Evolutionary conservation across 2,888 invertebrate species (phyloP), one percentile per base, ranked within the genome.

Genomic region (Odontocolon sp.): DNA sequence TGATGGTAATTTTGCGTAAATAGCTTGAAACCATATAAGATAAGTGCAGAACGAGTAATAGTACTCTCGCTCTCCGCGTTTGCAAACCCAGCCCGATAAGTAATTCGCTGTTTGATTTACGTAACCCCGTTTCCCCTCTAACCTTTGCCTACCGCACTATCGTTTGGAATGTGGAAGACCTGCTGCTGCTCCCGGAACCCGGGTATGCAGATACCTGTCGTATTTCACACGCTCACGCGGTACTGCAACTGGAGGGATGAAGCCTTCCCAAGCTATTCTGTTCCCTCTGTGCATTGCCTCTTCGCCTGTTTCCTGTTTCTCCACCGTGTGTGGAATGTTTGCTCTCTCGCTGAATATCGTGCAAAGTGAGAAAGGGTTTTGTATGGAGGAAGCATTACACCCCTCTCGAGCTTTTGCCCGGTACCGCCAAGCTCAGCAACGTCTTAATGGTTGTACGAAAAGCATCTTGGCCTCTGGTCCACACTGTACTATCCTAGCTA

Each of bases 361-460:
- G 18, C 40, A 18, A 16, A 23, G 38, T 14, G 40, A 36, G 56
- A 38, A 54, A 16, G 28, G 31, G 61, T 45, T 52, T 59, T 23
- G 28, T 45, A 36, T 14, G 31, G n/a, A 33, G 54, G 9, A 61
- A 67, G 40, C 45, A 74, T 28, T 4, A n/a, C 64, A 52, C 59
- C 26, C 33, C 23, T 21, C 8, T 31, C 23, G 11, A 40, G 50
- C 45, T 40, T 70, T 59, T 28, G 70, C 38, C 45, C 26, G 26
- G 38, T 9, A 26, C 47, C 14, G 47, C 28, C 57, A 52, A 68
- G 68, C 68, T 69, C 66, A 42, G 23, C 16, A 70, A 52, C 31
- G 52, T 42, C 82, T 84, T 83, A 85, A 84, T 80, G 81, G 80
- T 70, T 81, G 81, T 77, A 79, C 78, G 56, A 50, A 73, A 67